phyloP scores from a whole-genome alignment of 2,797 vertebrate genomes.

The Botia almorhae region DNA sequence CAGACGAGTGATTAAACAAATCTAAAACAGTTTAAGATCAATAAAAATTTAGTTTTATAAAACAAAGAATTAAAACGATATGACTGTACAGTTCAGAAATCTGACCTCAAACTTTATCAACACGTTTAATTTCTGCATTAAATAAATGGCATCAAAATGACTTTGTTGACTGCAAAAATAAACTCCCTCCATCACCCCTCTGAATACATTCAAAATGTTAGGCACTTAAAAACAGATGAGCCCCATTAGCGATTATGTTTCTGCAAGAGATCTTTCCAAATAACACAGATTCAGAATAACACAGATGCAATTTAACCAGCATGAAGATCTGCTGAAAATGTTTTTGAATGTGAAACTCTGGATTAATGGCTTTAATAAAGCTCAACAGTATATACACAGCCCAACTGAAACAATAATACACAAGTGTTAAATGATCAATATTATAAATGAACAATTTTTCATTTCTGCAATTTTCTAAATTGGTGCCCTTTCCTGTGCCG shows the following conservation, averaged over 20 bases:
- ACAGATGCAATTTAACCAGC: not conserved
- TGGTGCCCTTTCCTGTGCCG: not conserved
- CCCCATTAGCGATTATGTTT: not conserved
- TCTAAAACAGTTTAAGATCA: not conserved
- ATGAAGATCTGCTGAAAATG: not conserved
- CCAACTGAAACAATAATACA: not conserved
- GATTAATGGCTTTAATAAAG: not conserved
- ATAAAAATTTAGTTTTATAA: not conserved
- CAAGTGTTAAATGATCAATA: not conserved
- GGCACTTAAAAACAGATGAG: constrained; percentile 31
- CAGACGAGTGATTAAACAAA: not conserved
- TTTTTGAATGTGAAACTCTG: not conserved
- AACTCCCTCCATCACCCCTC: not conserved
- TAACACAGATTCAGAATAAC: not conserved
- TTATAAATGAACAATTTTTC: not conserved
- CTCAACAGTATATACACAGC: not conserved
- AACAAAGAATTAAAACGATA: not conserved
- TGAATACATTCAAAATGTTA: constrained; percentile 28
- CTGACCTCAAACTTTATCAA: not conserved
- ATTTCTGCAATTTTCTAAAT: not conserved
- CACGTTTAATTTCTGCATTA: not conserved
- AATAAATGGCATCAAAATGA: not conserved
- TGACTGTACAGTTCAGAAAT: not conserved
- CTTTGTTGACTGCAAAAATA: not conserved
- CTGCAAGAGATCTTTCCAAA: not conserved